Evolutionary conservation across 2,113 vertebrate species (phyloP).

Genomic region (Ondatra zibethicus): DNA sequence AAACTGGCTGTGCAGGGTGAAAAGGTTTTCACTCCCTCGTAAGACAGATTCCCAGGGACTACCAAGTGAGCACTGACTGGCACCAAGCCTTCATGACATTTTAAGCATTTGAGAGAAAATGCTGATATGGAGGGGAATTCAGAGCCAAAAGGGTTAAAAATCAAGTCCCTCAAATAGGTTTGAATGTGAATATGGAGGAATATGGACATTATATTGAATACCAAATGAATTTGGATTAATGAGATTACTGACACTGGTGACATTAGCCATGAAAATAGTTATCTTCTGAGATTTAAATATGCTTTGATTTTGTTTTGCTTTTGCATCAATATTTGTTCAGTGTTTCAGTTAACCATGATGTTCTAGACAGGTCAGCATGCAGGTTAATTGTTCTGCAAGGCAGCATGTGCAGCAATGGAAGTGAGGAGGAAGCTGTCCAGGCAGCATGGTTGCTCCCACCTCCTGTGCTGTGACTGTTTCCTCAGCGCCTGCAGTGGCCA

Average conservation of each 20-base stretch:
- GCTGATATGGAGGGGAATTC: neutral
- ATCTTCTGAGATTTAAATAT: neutral
- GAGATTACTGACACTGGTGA: neutral
- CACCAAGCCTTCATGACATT: neutral
- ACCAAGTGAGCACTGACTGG: neutral
- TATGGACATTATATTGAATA: neutral
- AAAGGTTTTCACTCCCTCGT: neutral
- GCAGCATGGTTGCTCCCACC: accelerated
- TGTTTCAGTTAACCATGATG: neutral
- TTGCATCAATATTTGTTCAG: neutral
- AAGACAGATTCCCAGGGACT: neutral
- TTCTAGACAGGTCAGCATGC: neutral
- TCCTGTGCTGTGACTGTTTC: neutral
- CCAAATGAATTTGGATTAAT: neutral
- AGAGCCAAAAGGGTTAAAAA: neutral
- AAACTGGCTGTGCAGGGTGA: neutral
- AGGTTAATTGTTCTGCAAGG: neutral
- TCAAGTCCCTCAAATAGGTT: neutral
- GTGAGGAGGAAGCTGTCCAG: neutral
- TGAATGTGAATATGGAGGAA: neutral
- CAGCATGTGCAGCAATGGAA: neutral
- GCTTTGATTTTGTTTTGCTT: neutral
- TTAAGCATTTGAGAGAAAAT: neutral
- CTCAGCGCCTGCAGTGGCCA: neutral
- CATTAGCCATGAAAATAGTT: neutral